Base-by-base conservation (phyloP, 2,797 vertebrate species). In the Tamandua tetradactyla region DNA sequence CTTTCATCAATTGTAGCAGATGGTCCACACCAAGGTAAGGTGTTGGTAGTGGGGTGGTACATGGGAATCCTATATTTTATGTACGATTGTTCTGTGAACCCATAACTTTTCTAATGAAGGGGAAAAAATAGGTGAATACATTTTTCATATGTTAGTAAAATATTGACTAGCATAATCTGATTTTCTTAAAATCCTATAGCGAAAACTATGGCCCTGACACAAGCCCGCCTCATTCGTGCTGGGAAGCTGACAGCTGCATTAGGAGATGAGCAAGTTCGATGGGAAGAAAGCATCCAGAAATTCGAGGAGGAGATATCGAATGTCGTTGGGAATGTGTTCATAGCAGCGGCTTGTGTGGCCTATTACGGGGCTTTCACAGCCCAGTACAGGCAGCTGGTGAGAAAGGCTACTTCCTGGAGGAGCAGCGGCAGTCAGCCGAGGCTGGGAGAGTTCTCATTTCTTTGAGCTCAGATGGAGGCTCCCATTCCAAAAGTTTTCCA, bases 301-400 rank as follows among this genome's bases (percentile, higher is more conserved):
- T 99, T 98, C 68, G 97, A 99, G 62, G 98, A 98, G 89, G 99
- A 99, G 96, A 98, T 99, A 96, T 96, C 98, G 37, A 98, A 99
- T 49, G 97, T 99, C 69, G 97, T 98, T 1, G 99, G 99, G 52
- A 99, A 99, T 55, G 99, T 98, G 75, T 99, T 99, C 96, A 98
- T 99, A 88, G 99, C 98, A 35, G 98, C 98, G 9, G 99, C 99
- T 15, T 99, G 99, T 32, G 98, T 99, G 87, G 98, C 99, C 22
- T 99, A 99, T 89, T 99, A 98, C 7, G 99, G 99, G 52, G 99
- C 99, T 4, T 99, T 99, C 96, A 99, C 99, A 6, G 98, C 98
- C 30, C 98, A 98, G 42, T 99, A 99, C 30, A 98, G 99, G 96
- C 98, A 99, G 49, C 52, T 98, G 97, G 97, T 98, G 94, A 96